Conservation (phyloP, 1,140 invertebrate species). For the Drosophila lacertosa region DNA sequence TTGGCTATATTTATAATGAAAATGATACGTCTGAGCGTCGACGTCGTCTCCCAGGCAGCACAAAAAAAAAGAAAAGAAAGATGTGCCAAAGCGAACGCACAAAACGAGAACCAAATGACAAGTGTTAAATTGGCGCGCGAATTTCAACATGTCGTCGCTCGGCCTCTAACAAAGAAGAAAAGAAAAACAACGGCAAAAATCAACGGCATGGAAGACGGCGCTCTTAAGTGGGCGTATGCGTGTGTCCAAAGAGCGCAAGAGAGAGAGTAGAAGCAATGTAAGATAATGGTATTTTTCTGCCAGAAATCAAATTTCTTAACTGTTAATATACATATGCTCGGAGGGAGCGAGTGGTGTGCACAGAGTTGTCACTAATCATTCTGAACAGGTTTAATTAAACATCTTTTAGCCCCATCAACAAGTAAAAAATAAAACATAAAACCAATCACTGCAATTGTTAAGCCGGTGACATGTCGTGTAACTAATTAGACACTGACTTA, state of each 20-base stretch:
- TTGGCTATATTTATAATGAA: slow-evolving; percentile 76
- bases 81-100: slow-evolving; percentile 18
- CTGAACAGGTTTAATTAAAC: too few relatives aligned
- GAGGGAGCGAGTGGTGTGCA: too few relatives aligned
- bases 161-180: slow-evolving; percentile 61
- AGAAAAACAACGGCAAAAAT: slow-evolving; percentile 21
- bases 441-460: background rate
- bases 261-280: background rate
- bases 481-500: slow-evolving; percentile 4
- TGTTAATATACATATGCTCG: too few relatives aligned
- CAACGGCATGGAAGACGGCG: slow-evolving; percentile 8
- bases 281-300: too few relatives aligned
- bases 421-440: background rate
- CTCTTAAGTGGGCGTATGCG: slow-evolving; percentile 16
- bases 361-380: too few relatives aligned
- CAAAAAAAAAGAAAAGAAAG: background rate
- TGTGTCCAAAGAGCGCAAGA: background rate
- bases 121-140: slow-evolving; percentile 81
- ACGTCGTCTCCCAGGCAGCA: slow-evolving; percentile 14
- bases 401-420: too few relatives aligned
- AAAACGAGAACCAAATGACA: slow-evolving; percentile 63
- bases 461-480: background rate
- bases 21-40: slow-evolving; percentile 72
- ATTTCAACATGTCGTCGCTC: slow-evolving; percentile 76
- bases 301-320: too few relatives aligned